phyloP scores from a whole-genome alignment of 2,797 vertebrate species.

The Gymnoscopelus braueri region DNA sequence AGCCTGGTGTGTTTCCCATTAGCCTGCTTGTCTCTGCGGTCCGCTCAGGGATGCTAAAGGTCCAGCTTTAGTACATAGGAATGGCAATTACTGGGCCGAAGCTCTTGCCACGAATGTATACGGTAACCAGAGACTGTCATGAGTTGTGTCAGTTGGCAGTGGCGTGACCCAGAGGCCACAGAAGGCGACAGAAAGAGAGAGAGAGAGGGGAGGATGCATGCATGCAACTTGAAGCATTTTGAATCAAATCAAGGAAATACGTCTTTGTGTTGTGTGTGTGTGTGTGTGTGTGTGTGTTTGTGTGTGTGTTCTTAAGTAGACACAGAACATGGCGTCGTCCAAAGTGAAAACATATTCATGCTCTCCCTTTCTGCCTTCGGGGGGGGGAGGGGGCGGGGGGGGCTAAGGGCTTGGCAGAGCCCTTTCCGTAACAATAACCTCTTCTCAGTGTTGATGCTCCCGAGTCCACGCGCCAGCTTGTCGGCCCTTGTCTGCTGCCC shows the following conservation, averaged over 20 bases:
- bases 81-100: constrained; percentile 69
- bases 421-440: constrained; percentile 64
- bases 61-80: constrained; percentile 68
- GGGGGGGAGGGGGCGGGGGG: constrained; percentile 44
- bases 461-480: constrained; percentile 61
- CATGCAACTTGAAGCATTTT: constrained; percentile 61
- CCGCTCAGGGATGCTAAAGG: constrained; percentile 67
- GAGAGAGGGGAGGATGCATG: constrained; percentile 23
- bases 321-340: constrained; percentile 69
- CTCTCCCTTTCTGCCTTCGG: constrained; percentile 53
- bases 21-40: constrained; percentile 73
- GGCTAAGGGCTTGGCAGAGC: constrained; percentile 64
- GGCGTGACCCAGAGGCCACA: constrained; percentile 30
- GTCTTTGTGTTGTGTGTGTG: constrained; percentile 14
- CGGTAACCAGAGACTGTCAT: constrained; percentile 64
- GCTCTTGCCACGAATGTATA: constrained; percentile 64
- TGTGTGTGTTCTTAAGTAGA: constrained; percentile 31
- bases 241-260: constrained; percentile 67
- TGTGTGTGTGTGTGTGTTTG: background rate
- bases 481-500: constrained; percentile 41
- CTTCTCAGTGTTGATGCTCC: constrained; percentile 63
- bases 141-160: constrained; percentile 63
- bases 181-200: background rate
- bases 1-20: constrained; percentile 75
- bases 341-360: constrained; percentile 76